Evolutionary conservation across 1,140 invertebrate genomes (phyloP).

Genomic region (Helicorthomorpha holstii): DNA sequence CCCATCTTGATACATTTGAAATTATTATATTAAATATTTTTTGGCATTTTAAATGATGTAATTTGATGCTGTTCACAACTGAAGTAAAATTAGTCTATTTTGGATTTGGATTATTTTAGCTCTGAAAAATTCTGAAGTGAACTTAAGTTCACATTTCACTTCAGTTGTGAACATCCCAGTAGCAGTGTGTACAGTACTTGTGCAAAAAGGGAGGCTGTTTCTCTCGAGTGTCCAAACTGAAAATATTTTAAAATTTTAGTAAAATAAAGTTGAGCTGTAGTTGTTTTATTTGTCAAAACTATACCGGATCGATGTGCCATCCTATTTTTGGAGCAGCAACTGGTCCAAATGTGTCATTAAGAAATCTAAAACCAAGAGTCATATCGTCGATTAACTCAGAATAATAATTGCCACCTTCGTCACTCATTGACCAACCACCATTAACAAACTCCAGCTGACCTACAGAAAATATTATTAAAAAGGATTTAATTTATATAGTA

Average conservation of each 20-base stretch:
- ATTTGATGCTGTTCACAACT: too few species aligned
- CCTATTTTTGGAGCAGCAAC: slow-evolving; percentile 36
- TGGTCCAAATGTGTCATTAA: slow-evolving; percentile 38
- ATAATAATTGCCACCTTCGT: slow-evolving; percentile 83
- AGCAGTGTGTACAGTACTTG: too few species aligned
- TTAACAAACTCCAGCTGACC: slow-evolving; percentile 58
- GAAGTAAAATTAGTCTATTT: too few species aligned
- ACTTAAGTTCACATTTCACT: too few species aligned
- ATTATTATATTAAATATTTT: too few species aligned
- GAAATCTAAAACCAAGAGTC: slow-evolving; percentile 31
- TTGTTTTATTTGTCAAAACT: too few species aligned
- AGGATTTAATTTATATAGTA: neutral
- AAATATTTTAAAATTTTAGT: too few species aligned
- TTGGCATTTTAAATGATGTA: too few species aligned
- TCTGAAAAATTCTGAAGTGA: too few species aligned
- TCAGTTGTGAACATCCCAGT: too few species aligned
- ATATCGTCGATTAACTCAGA: slow-evolving; percentile 88
- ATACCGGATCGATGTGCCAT: slow-evolving; percentile 50
- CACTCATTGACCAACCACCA: slow-evolving; percentile 82
- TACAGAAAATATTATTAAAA: slow-evolving; percentile 1
- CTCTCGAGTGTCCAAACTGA: slow-evolving; percentile 44
- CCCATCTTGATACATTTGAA: slow-evolving; percentile 11
- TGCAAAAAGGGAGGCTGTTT: slow-evolving; percentile 36
- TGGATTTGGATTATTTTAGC: too few species aligned
- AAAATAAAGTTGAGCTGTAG: too few species aligned